Base-by-base conservation (phyloP, 2,113 vertebrate genomes). In the Gymnorhina tibicen region DNA sequence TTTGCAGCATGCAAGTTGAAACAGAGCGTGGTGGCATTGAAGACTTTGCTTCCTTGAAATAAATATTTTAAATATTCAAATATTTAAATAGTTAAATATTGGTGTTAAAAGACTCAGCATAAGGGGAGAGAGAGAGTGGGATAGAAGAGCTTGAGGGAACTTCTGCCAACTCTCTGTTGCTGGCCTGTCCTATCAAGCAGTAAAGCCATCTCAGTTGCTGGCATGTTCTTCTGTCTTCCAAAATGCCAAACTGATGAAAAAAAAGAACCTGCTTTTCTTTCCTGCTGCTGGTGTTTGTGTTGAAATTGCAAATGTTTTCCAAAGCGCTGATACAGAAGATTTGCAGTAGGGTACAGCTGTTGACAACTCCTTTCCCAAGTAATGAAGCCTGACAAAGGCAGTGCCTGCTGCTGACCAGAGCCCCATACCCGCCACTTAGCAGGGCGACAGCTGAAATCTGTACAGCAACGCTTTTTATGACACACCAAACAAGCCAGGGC, bases 271-370 rank as follows among this genome's bases (percentile, higher is more conserved):
- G 6, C 69, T 76, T 91, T 89, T 33, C 62, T 85, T 87, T 82
- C 42, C 58, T 62, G 27, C 87, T 95, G 50, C 89, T 83, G 63
- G 33, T 80, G 53, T 56, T 95, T 89, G 89, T 96, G 91, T 75
- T 72, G 83, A 95, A 85, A 95, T 50, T 44, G 53, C 79, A 87
- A 91, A 94, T 92, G 22, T 80, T 97, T 95, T 56, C 9, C 13
- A 47, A 97, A 94, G 76, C 67, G 91, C 92, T 95, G 91, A 94
- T 89, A 42, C 42, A 59, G 76, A 80, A 93, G 74, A 79, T 97
- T 86, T 69, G 66, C 70, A 69, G 28, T 24, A 68, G 92, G 58
- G 64, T 76, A 46, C 27, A 93, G 92, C 42, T 91, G 67, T 91
- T 97, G 84, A 91, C 77, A 85, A 22, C 37, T 92, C 74, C 83